Base-by-base conservation (phyloP, 1,140 invertebrate species). In the Telenomus remus region DNA sequence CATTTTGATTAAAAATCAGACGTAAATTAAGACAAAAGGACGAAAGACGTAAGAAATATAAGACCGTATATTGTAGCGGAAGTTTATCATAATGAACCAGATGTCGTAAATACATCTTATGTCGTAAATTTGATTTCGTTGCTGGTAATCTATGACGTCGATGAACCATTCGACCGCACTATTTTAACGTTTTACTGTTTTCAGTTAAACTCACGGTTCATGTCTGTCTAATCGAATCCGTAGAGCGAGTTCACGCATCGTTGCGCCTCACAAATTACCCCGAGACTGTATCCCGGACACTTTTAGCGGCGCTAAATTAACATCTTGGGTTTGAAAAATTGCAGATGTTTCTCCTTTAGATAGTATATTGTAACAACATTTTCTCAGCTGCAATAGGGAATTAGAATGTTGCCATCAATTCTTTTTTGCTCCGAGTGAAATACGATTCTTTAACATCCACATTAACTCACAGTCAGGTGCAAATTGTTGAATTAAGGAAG, bases 1-100 rank as follows among this genome's bases (percentile, higher is more conserved):
- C n/a, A n/a, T n/a, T 57, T 53, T 51, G 59, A 53, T 64, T 49
- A 37, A 63, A 53, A 63, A 71, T 50, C 68, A 50, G 33, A 70
- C 11, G 7, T 16, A 8, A n/a, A 60, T 60, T 15, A 13, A 12
- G 4, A 46, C 43, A 60, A 46, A 59, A 57, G 33, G 50, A n/a
- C 0, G 53, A 33, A n/a, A n/a, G 42, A 10, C 0, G 3, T n/a
- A n/a, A n/a, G n/a, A n/a, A n/a, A 60, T 46, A 59, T 59, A 37
- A n/a, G 27, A 43, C 13, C 12, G 39, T 12, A 51, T 68, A 27
- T 37, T 37, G 54, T 37, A 12, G 61, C 33, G 49, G 42, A 69
- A 43, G 19, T 59, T 59, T 53, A 54, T 59, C 55, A 43, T 49
- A 13, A 47, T 57, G 43, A n/a, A n/a, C n/a, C n/a, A n/a, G n/a